Conservation (phyloP, 2,113 vertebrate genomes). For the Penelope pileata region DNA sequence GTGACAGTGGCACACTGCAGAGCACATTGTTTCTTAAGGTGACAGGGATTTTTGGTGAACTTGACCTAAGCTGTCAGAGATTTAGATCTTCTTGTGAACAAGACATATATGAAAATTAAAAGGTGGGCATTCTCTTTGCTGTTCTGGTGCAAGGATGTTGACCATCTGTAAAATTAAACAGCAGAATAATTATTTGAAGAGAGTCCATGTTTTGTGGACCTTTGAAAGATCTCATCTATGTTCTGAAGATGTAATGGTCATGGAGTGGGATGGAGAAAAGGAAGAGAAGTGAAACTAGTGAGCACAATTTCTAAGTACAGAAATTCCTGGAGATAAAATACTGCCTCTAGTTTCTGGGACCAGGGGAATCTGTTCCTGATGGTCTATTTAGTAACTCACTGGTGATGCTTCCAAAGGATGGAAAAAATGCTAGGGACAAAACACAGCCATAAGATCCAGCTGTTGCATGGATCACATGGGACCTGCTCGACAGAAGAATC, state of each 20-base stretch:
- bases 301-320: neutral
- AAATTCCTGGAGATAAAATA: neutral
- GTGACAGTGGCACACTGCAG: neutral
- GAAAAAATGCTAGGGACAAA: neutral
- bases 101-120: neutral
- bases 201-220: neutral
- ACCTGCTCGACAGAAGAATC: neutral
- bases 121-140: neutral
- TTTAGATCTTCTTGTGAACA: neutral
- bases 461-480: neutral
- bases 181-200: neutral
- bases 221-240: neutral
- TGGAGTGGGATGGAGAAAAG: neutral
- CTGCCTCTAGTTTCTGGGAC: neutral
- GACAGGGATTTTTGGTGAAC: neutral
- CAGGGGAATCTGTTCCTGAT: neutral
- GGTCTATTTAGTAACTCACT: neutral
- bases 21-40: neutral
- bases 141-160: neutral
- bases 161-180: neutral
- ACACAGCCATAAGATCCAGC: neutral
- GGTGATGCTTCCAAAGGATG: neutral
- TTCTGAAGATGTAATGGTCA: neutral
- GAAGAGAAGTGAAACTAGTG: neutral
- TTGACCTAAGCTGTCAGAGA: neutral